Evolutionary conservation across 2,888 invertebrate species (phyloP).

Genomic region (Enoplolaimus lenunculus): DNA sequence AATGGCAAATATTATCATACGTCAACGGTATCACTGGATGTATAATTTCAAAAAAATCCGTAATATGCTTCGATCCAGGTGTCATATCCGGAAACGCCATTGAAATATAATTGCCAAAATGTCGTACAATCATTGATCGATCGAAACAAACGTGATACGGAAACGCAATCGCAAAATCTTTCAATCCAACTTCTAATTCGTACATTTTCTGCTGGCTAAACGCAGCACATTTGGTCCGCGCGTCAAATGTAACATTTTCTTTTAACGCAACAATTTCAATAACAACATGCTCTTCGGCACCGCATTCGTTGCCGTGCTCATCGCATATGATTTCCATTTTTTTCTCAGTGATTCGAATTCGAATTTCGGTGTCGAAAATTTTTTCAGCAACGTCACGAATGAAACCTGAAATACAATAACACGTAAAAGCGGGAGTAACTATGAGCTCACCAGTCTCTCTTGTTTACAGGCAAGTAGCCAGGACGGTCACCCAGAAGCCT

Average conservation of each 20-base stretch:
- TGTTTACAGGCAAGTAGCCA: too few relatives aligned
- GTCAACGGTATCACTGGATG: constrained; percentile 38
- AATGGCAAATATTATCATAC: constrained; percentile 32
- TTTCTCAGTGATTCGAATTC: constrained; percentile 72
- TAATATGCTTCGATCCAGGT: constrained; percentile 31
- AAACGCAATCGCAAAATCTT: constrained; percentile 81
- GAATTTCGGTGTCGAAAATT: constrained; percentile 77
- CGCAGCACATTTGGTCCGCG: not conserved
- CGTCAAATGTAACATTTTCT: not conserved
- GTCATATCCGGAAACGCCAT: constrained; percentile 33
- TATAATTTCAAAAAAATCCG: constrained; percentile 33
- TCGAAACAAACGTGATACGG: constrained; percentile 93
- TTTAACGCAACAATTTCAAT: constrained; percentile 32
- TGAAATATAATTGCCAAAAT: constrained; percentile 45
- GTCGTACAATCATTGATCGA: constrained; percentile 66
- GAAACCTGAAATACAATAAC: constrained; percentile 59
- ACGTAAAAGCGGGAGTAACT: too few relatives aligned
- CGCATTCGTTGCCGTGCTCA: constrained; percentile 53
- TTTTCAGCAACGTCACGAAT: constrained; percentile 90
- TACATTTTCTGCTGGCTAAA: not conserved
- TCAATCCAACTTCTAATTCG: constrained; percentile 21
- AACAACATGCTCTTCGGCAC: constrained; percentile 36
- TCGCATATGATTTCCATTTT: constrained; percentile 64
- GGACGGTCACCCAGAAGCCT: too few relatives aligned
- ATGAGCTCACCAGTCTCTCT: too few relatives aligned